Evolutionary conservation across 2,797 vertebrate species (phyloP).

Genomic region (Limnodromus scolopaceus): DNA sequence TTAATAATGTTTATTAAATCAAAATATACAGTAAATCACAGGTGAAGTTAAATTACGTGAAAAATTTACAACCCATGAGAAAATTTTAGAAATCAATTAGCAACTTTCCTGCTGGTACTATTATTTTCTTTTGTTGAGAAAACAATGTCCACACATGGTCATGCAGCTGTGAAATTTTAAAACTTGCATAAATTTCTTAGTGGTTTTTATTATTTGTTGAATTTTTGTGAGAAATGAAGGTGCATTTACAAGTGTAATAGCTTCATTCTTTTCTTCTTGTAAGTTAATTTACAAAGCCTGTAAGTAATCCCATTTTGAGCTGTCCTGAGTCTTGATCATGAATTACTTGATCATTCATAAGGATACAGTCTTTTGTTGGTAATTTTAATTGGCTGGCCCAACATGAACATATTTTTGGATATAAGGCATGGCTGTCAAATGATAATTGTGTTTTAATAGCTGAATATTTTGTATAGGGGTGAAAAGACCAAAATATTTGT

Average conservation of each 20-base stretch:
- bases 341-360: background rate
- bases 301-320: background rate
- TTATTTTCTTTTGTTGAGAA: background rate
- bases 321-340: background rate
- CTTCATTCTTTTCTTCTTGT: background rate
- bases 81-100: background rate
- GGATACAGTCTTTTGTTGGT: background rate
- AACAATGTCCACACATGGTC: background rate
- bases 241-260: background rate
- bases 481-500: background rate
- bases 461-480: background rate
- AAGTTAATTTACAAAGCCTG: background rate
- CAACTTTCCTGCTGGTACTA: background rate
- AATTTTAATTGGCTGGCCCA: background rate
- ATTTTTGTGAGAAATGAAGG: background rate
- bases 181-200: background rate
- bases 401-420: background rate
- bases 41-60: background rate
- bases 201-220: background rate
- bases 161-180: background rate
- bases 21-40: background rate
- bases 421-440: background rate
- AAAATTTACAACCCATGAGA: background rate
- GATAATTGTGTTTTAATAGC: background rate
- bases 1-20: background rate